These are phyloP conservation scores for Ophion costatus DNA, from an alignment of 2,888 invertebrate genomes.

Conservation along the genomic window DNA sequence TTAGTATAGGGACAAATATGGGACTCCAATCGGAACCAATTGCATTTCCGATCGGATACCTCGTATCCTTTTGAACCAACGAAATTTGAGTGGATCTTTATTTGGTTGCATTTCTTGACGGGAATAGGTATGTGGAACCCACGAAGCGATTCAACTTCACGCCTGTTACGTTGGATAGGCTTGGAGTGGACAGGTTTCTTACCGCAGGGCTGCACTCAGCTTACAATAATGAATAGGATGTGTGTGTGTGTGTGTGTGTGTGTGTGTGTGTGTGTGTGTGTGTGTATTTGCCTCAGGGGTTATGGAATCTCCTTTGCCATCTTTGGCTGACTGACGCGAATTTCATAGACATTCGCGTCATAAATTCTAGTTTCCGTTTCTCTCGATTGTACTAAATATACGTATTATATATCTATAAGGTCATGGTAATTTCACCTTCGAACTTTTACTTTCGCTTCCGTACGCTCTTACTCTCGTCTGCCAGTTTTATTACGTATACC, in stretches of 20 bases:
- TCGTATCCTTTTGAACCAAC: not conserved
- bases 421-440: constrained; percentile 23
- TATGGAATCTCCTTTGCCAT: not conserved
- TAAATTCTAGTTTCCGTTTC: constrained; percentile 23
- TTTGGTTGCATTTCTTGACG: not conserved
- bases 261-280: not conserved
- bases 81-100: not conserved
- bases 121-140: not conserved
- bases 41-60: not conserved
- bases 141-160: not conserved
- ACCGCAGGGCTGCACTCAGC: not conserved
- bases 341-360: constrained; percentile 38
- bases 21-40: too few relatives aligned
- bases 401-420: constrained; percentile 14
- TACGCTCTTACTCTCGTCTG: constrained; percentile 42
- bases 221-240: not conserved
- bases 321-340: constrained; percentile 41
- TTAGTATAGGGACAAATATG: too few relatives aligned
- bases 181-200: not conserved
- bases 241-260: constrained; percentile 6
- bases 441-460: constrained; percentile 48
- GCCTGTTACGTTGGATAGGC: not conserved
- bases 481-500: constrained; percentile 6
- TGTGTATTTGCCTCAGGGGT: not conserved
- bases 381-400: constrained; percentile 2